Base-by-base conservation (phyloP, 2,888 invertebrate species). In the Drosophila algonquin region DNA sequence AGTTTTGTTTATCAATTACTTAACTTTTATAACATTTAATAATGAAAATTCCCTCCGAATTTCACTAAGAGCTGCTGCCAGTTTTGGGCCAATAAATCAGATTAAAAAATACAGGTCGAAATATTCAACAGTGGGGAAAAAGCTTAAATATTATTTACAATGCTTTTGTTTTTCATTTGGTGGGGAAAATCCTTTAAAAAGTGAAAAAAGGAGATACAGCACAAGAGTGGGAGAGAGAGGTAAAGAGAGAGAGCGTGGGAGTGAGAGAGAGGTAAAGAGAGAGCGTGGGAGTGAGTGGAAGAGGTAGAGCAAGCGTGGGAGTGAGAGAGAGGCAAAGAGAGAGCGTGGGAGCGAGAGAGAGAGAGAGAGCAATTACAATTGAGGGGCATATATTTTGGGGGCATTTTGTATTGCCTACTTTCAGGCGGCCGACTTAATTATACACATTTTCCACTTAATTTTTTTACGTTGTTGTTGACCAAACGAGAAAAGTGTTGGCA, bases 401-500 rank as follows among this genome's bases (percentile, higher is more conserved):
- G 16, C 5, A 10, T 10, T 50, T 27, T 45, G 18, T 62, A 57
- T 73, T 76, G 80, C 73, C 85, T 85, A 85, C 85, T 81, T 80
- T 75, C 44, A 58, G 72, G 75, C 73, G 69, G 76, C 73, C 75
- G 72, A 87, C 87, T 84, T 84, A 81, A 84, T 84, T 85, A 87
- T 85, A 75, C 70, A 69, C 71, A 87, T 79, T 85, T 87, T 70
- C 76, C 83, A 76, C 71, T 72, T 75, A 64, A 73, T 77, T 70
- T 84, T 80, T 83, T 81, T 52, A 56, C 47, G 10, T 24, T 46
- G 24, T 46, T 35, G 35, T 35, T 35, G 35, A 35, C 35, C 35
- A 12, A 35, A 32, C 10, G 32, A 32, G 32, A 32, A 21, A 0
- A 21, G 21, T 21, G 35, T 35, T 35, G 35, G 35, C 5, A 35